Percentiles rank a stretch among this genome's conserved stretches.
Evolutionary conservation across 2,797 vertebrate species (phyloP).

Genomic region (Phrynocephalus vlangalii): DNA sequence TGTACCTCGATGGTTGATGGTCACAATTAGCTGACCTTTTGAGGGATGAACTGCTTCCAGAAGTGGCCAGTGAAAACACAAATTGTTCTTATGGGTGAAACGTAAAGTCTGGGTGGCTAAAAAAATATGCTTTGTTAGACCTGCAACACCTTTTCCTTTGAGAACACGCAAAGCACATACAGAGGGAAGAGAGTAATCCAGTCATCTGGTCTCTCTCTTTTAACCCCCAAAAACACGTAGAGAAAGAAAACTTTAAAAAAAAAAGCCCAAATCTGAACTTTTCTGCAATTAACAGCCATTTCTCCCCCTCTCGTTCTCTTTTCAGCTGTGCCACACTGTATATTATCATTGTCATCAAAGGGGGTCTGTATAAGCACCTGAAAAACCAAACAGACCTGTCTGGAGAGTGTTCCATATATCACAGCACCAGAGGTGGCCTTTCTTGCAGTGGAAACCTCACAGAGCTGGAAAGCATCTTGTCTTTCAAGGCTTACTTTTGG

Average conservation of each 20-base stretch:
- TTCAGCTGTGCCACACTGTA: constrained; percentile 55
- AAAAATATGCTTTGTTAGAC: background rate
- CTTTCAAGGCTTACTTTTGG: constrained; percentile 62
- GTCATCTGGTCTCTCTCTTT: background rate
- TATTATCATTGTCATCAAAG: constrained; percentile 75
- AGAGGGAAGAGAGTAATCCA: background rate
- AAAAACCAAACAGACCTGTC: constrained; percentile 79
- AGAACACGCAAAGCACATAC: background rate
- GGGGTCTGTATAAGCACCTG: constrained; percentile 73
- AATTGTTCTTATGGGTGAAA: background rate
- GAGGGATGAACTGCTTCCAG: background rate
- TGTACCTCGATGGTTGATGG: background rate
- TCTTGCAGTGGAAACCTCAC: constrained; percentile 56
- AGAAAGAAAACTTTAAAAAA: too few relatives aligned
- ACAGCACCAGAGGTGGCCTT: constrained; percentile 71
- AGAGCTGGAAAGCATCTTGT: constrained; percentile 55
- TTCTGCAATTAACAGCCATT: constrained; percentile 53
- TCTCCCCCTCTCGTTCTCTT: constrained; percentile 15
- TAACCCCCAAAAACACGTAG: accelerated
- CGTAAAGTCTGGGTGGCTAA: background rate
- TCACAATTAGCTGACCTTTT: background rate
- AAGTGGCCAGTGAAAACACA: too few relatives aligned
- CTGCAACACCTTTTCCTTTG: background rate
- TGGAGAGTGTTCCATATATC: constrained; percentile 72
- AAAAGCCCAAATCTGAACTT: constrained; percentile 37